A percentile compares a stretch with the other conserved stretches of the same genome.
phyloP scores from a whole-genome alignment of 2,797 vertebrate species.

The Brachymystax lenok region DNA sequence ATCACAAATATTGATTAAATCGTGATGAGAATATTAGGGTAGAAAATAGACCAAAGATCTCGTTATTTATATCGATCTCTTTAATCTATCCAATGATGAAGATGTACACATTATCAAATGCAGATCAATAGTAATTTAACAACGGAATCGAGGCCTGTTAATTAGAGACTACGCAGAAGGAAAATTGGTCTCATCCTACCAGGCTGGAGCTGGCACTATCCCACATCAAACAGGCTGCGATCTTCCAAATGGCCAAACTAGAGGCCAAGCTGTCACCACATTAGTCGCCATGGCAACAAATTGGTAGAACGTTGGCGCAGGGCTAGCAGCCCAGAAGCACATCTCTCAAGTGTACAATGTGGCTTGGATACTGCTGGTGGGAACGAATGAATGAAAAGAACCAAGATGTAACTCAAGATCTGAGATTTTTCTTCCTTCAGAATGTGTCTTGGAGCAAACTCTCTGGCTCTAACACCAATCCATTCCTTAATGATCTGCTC shows the following conservation, averaged over 20 bases:
- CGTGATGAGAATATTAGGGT: not conserved
- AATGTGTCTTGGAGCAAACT: not conserved
- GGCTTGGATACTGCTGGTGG: constrained; percentile 53
- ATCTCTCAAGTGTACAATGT: constrained; percentile 64
- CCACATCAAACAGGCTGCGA: constrained; percentile 54
- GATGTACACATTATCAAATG: constrained; percentile 58
- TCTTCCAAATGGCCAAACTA: constrained; percentile 44
- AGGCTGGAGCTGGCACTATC: constrained; percentile 53
- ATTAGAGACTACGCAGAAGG: constrained; percentile 39
- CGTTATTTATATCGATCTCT: not conserved
- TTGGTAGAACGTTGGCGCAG: constrained; percentile 61
- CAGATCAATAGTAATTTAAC: constrained; percentile 67
- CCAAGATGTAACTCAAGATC: constrained; percentile 35
- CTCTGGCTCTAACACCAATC: not conserved
- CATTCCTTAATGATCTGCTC: not conserved
- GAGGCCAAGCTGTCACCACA: constrained; percentile 59
- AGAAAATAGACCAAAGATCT: not conserved
- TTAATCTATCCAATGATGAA: constrained; percentile 49
- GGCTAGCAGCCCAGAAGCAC: constrained; percentile 22
- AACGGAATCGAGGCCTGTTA: constrained; percentile 42
- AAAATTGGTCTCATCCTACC: constrained; percentile 55
- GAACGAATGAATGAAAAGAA: constrained; percentile 38
- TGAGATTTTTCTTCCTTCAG: not conserved
- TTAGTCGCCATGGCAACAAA: constrained; percentile 72
- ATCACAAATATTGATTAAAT: not conserved